Conservation (phyloP, 2,797 vertebrate species). For the Sus cebifrons region DNA sequence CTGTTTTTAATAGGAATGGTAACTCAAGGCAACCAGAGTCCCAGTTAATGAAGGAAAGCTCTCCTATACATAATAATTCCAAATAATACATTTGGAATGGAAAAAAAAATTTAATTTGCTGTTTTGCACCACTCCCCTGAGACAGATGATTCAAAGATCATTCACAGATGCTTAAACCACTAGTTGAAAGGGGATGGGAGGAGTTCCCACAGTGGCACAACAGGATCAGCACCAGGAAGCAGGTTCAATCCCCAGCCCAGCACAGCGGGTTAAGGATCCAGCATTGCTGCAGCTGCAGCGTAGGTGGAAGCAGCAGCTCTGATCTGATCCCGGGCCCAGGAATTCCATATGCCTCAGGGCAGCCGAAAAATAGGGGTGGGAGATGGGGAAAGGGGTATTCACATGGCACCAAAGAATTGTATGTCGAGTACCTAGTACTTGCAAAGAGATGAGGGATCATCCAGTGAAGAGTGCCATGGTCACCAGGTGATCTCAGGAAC, state of each 20-base stretch:
- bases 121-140: neutral
- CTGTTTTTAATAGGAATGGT: neutral
- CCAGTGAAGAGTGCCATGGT: neutral
- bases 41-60: neutral
- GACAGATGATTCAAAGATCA: slow-evolving; percentile 41
- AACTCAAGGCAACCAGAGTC: neutral
- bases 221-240: too few species aligned
- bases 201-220: too few species aligned
- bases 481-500: neutral
- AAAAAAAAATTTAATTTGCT: neutral
- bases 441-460: neutral
- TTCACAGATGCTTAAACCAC: slow-evolving; percentile 12
- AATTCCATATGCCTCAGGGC: too few species aligned
- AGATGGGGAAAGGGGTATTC: neutral
- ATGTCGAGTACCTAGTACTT: neutral
- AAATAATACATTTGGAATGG: slow-evolving; percentile 52
- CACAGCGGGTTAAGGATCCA: too few species aligned
- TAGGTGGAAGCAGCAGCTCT: too few species aligned
- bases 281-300: too few species aligned
- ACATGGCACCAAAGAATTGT: neutral
- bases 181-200: neutral
- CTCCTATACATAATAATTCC: neutral
- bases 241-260: too few species aligned
- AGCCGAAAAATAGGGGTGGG: too few species aligned
- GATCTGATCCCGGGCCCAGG: too few species aligned